Base-by-base conservation (phyloP, 2,797 vertebrate species). In the Poeciliopsis presidionis region DNA sequence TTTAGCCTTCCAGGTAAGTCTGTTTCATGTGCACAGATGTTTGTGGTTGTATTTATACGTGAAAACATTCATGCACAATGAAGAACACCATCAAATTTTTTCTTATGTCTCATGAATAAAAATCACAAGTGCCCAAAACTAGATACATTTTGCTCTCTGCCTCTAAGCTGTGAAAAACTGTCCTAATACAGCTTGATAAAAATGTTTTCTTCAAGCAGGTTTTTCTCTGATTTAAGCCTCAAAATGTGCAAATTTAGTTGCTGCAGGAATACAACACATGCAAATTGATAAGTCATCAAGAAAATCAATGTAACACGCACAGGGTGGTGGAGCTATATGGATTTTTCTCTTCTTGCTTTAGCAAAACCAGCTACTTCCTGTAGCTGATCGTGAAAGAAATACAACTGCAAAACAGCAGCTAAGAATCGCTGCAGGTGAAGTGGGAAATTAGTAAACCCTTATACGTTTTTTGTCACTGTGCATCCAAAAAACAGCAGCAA, bases 261-360 rank as follows among this genome's bases (percentile, higher is more conserved):
- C 57, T 75, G 72, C 78, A 77, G 79, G 65, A 73, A 57, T 72
- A 88, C 83, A 90, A 74, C 81, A 83, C 89, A 87, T 87, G 88
- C 81, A 90, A 88, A 93, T 91, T 87, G 87, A 93, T 92, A 91
- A 87, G 91, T 91, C 80, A 92, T 78, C 25, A 81, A 45, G 55
- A 84, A 69, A 92, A 94, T 94, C 91, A 82, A 93, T 94, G 80
- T 57, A 72, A 83, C 81, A 89, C 87, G 76, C 85, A 93, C 91
- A 90, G 90, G 87, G 84, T 84, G 85, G 74, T 71, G 69, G 86
- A 87, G 86, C 4, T 20, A 67, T 90, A 94, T 93, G 84, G 91
- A 93, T 93, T 93, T 93, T 89, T 83, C 77, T 65, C 76, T 80
- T 89, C 92, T 86, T 88, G 85, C 83, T 84, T 80, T 91, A 91